Evolutionary conservation across 2,888 invertebrate species (phyloP).

Genomic region (Unio delphinus): DNA sequence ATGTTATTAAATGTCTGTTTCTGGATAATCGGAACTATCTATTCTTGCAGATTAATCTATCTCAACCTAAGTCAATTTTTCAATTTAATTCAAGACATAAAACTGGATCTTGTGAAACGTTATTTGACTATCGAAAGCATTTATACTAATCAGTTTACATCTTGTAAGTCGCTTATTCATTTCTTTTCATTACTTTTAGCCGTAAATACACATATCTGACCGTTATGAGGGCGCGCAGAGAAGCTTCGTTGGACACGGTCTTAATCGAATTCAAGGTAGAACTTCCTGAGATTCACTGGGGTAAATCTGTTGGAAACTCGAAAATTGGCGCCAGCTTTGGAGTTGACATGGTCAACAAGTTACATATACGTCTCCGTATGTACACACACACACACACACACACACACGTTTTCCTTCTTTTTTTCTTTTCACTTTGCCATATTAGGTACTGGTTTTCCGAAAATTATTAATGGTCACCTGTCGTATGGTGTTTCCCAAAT

Average conservation of each 20-base stretch:
- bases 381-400: neutral
- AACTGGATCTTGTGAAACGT: too few species aligned
- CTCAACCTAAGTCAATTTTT: too few species aligned
- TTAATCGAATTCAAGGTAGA: conserved; percentile 28
- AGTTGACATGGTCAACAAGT: conserved; percentile 26
- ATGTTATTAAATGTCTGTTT: too few species aligned
- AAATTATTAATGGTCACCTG: too few species aligned
- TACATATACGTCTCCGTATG: conserved; percentile 21
- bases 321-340: conserved; percentile 48
- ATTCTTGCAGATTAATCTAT: too few species aligned
- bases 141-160: neutral
- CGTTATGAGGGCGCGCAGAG: conserved; percentile 24
- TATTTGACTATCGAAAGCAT: too few species aligned
- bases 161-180: neutral
- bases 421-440: too few species aligned
- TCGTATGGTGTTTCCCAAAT: too few species aligned
- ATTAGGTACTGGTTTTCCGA: too few species aligned
- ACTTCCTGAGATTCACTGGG: conserved; percentile 41
- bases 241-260: conserved; percentile 22
- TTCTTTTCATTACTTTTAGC: conserved; percentile 6
- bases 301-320: conserved; percentile 34
- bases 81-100: too few species aligned
- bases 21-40: too few species aligned
- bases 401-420: too few species aligned
- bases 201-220: conserved; percentile 32